Evolutionary conservation across 2,888 invertebrate genomes (phyloP).

Genomic region (Tenthredo mesomela): DNA sequence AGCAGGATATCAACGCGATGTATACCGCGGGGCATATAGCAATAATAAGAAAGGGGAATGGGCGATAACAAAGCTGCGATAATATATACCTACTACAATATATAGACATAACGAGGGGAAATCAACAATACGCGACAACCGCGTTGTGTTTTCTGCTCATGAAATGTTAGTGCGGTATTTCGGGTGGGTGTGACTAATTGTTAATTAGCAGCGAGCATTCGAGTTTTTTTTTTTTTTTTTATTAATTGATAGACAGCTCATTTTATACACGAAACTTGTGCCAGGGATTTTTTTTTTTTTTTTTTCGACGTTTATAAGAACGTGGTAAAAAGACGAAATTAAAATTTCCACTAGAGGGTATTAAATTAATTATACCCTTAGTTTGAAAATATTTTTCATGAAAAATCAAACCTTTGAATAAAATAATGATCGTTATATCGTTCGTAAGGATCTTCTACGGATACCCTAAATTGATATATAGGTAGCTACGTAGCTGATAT

Average conservation of each 20-base stretch:
- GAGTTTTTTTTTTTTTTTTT: conserved; percentile 1
- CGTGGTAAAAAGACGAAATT: neutral
- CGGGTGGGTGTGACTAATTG: conserved; percentile 55
- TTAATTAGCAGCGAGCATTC: conserved; percentile 56
- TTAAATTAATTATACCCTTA: neutral
- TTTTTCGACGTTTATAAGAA: neutral
- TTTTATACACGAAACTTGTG: neutral
- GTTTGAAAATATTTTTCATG: neutral
- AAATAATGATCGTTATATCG: neutral
- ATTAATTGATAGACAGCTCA: conserved; percentile 2
- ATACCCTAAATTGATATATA: neutral
- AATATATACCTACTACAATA: neutral
- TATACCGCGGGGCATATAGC: neutral
- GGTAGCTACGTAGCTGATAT: neutral
- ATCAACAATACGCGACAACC: neutral
- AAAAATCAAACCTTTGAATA: neutral
- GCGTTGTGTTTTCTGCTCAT: neutral
- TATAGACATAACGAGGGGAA: conserved; percentile 7
- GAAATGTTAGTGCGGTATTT: neutral
- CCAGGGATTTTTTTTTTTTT: neutral
- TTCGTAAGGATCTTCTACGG: neutral
- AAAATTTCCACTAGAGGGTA: neutral
- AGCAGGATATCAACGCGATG: neutral
- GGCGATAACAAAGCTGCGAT: neutral
- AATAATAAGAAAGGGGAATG: neutral